Conservation (phyloP, 2,113 vertebrate genomes). For the Toxostoma redivivum region DNA sequence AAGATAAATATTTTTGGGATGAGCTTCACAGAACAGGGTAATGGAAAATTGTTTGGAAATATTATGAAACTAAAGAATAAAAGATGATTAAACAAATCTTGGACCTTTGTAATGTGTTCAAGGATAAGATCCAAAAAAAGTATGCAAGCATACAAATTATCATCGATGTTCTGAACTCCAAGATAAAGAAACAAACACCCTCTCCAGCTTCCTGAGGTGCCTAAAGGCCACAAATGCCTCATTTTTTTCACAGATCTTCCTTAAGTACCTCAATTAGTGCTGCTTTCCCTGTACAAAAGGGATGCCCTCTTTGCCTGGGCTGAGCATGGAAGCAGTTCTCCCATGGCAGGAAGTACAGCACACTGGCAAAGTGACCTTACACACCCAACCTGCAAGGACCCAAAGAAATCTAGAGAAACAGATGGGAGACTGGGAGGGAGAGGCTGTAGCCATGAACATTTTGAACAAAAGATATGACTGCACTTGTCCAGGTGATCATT, state of each 20-base stretch:
- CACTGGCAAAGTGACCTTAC: background rate
- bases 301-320: background rate
- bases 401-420: background rate
- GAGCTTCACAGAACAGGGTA: background rate
- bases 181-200: background rate
- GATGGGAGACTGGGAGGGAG: background rate
- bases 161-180: background rate
- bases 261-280: background rate
- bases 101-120: background rate
- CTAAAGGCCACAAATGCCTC: background rate
- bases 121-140: background rate
- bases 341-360: background rate
- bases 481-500: background rate
- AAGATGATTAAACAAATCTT: background rate
- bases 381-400: no score
- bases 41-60: conserved; percentile 39
- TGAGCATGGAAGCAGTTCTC: background rate
- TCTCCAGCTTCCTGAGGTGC: background rate
- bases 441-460: background rate
- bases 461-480: background rate
- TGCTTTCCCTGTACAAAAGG: background rate
- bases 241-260: background rate
- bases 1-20: conserved; percentile 48
- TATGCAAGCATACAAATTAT: background rate
- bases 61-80: conserved; percentile 39